Evolutionary conservation across 64 coral and sea anemone species (phyloP), one percentile per base, ranked within the genome.

Genomic region (Porites australiensis): DNA sequence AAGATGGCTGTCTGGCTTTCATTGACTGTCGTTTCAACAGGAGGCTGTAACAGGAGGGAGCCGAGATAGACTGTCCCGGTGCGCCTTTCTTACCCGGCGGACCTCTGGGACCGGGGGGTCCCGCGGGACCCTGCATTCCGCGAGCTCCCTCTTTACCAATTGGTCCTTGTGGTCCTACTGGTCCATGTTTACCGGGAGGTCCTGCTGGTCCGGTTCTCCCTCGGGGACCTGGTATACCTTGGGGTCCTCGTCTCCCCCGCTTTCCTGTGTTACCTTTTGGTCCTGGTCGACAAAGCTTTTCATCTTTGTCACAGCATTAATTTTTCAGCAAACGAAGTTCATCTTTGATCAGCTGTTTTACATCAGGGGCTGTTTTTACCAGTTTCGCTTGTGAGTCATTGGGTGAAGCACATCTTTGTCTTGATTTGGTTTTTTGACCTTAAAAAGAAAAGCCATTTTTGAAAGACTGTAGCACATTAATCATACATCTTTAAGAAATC

Each of bases 171-270:
- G 52, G 43, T 47, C 89, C 89, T 57, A 21, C 19, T 47, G 89
- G 78, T 47, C 89, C 89, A 14, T 83, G 79, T 75, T 83, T 91
- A 49, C 89, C 89, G 4, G 89, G 89, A 45, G 67, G 54, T 18
- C 89, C 89, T 13, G 47, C 72, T 64, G 68, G 54, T 2, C 89
- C 89, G 0, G 20, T 70, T 84, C 37, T 75, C 44, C 89, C 88
- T 14, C 21, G 22, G 3, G 50, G 49, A 23, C 88, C 88, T 3
- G 57, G 44, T 48, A 22, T 64, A 58, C 87, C 87, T 64, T 53
- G 58, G 44, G 46, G 52, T 58, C 87, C 89, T 18, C 52, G 69
- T 61, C 65, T 91, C 13, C 89, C 89, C 16, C 89, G 79, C 13
- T 68, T 74, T 10, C 79, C 89, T 59, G 53, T 83, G 68, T 13